Evolutionary conservation across 2,888 invertebrate genomes (phyloP).

Genomic region (Bembecia ichneumoniformis): DNA sequence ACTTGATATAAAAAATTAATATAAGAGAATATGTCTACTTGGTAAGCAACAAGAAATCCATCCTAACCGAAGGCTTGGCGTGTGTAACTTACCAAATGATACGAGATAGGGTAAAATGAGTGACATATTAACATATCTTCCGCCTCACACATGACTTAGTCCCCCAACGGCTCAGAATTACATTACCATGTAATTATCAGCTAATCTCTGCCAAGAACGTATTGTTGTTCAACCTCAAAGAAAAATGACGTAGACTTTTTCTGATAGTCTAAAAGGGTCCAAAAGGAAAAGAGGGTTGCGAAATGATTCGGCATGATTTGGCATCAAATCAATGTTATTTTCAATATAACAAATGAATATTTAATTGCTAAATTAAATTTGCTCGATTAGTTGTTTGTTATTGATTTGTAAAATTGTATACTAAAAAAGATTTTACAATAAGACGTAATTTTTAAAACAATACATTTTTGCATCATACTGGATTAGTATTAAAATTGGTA

Average conservation of each 20-base stretch:
- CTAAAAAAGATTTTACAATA: too few species aligned
- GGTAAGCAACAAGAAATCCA: background rate
- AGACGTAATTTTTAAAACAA: too few species aligned
- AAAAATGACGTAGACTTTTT: slow-evolving; percentile 16
- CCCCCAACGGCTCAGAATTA: slow-evolving; percentile 9
- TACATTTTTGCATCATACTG: too few species aligned
- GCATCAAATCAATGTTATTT: slow-evolving; percentile 1
- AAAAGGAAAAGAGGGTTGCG: slow-evolving; percentile 18
- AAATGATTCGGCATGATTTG: slow-evolving; percentile 22
- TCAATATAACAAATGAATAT: too few species aligned
- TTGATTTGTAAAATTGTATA: too few species aligned
- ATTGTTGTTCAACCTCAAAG: slow-evolving; percentile 17
- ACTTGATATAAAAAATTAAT: too few species aligned
- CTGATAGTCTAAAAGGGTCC: background rate
- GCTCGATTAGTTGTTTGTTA: too few species aligned
- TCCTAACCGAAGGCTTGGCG: background rate
- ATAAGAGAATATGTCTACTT: background rate
- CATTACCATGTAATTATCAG: slow-evolving; percentile 12
- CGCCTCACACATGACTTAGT: slow-evolving; percentile 5
- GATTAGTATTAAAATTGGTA: too few species aligned
- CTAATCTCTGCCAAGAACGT: background rate
- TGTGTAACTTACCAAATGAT: slow-evolving; percentile 12
- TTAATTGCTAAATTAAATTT: too few species aligned
- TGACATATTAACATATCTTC: slow-evolving; percentile 20
- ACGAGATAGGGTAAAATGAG: slow-evolving; percentile 16